Percentiles rank a stretch among this genome's conserved stretches.
Evolutionary conservation across 2,113 vertebrate species (phyloP).

Genomic region (Eonycteris spelaea): DNA sequence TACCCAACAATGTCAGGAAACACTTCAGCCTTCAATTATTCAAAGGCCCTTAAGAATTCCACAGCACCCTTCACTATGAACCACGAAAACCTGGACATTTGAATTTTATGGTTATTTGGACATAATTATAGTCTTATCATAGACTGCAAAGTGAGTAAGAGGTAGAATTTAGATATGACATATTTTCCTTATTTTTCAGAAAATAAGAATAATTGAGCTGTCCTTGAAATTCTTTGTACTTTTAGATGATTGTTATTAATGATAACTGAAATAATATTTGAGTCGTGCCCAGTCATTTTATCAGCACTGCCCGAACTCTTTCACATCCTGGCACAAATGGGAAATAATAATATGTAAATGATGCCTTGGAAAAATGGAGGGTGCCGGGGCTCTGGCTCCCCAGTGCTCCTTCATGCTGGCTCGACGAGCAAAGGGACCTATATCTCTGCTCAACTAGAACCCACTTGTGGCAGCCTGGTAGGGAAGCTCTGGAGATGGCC

Average conservation of each 20-base stretch:
- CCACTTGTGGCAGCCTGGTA: not conserved
- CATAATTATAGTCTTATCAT: conserved; percentile 1
- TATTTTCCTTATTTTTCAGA: not conserved
- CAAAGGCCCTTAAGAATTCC: not conserved
- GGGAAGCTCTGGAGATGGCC: not conserved
- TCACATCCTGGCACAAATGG: not conserved
- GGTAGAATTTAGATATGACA: not conserved
- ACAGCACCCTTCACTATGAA: not conserved
- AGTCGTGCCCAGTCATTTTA: not conserved
- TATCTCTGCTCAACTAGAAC: not conserved
- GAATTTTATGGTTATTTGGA: conserved; percentile 10
- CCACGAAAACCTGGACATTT: not conserved
- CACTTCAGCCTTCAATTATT: not conserved
- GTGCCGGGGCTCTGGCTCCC: not conserved
- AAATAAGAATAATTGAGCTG: not conserved
- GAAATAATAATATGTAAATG: not conserved
- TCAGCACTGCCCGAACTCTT: not conserved
- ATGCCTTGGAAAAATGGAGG: not conserved
- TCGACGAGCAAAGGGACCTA: not conserved
- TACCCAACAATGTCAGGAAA: not conserved
- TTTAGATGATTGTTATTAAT: not conserved
- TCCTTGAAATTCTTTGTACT: not conserved
- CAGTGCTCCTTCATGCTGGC: not conserved
- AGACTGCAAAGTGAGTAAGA: not conserved
- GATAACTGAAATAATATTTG: not conserved